A percentile compares a stretch with the other conserved stretches of the same genome.
Conservation (phyloP, 2,113 vertebrate genomes). For the Capreolus pygargus region DNA sequence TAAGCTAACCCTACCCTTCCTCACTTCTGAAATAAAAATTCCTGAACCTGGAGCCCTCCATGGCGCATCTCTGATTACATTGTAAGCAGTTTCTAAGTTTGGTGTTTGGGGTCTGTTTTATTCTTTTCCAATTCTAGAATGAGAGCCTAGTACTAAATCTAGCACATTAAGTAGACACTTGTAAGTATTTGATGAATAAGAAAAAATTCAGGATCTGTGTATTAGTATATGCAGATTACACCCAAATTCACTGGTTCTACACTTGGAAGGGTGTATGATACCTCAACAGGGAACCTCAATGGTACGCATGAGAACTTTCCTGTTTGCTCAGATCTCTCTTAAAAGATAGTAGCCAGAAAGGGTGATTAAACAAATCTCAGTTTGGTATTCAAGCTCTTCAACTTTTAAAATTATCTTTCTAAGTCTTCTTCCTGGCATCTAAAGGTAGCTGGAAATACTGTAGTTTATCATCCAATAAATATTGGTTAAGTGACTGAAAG, state of each 20-base stretch:
- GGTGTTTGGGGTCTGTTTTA: not conserved
- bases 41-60: not conserved
- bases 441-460: not conserved
- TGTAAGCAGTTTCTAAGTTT: not conserved
- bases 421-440: not conserved
- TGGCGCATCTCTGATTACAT: not conserved
- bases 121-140: not conserved
- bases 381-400: not conserved
- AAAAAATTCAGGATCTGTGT: not conserved
- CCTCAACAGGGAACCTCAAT: not conserved
- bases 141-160: not conserved
- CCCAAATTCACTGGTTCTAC: not conserved
- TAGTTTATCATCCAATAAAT: not conserved
- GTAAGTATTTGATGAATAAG: not conserved
- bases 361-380: not conserved
- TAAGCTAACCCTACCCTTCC: not conserved
- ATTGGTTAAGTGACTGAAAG: not conserved
- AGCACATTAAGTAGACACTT: not conserved
- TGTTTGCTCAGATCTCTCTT: not conserved
- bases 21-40: not conserved
- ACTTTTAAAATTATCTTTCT: not conserved
- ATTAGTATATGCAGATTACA: not conserved
- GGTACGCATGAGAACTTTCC: not conserved
- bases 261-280: not conserved
- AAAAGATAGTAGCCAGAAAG: not conserved